Conservation (phyloP, 2,888 invertebrate species). For the Cyclophora punctaria region DNA sequence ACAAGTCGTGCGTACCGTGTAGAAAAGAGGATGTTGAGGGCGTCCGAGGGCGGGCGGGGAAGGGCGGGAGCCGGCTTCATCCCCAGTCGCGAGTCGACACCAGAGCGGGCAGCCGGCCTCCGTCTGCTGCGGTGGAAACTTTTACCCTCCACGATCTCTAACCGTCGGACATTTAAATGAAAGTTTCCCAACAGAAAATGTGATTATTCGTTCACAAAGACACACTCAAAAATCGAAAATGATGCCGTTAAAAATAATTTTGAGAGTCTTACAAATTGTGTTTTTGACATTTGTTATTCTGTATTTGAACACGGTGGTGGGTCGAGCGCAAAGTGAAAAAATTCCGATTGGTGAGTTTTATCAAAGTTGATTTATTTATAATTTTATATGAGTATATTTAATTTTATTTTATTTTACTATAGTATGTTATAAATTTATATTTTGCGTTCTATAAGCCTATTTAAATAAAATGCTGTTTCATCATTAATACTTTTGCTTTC, state of each 20-base stretch:
- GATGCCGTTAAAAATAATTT: conserved; percentile 32
- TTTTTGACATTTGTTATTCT: conserved; percentile 34
- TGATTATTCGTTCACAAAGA: not conserved
- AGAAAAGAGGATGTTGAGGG: conserved; percentile 40
- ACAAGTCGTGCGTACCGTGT: conserved; percentile 59
- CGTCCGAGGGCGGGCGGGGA: conserved; percentile 37
- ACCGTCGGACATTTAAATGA: conserved; percentile 15
- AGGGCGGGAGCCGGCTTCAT: conserved; percentile 37
- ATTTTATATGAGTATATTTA: too few relatives aligned
- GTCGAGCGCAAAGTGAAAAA: conserved; percentile 30
- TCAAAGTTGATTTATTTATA: too few relatives aligned
- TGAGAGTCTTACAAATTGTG: conserved; percentile 35
- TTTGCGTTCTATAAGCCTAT: too few relatives aligned
- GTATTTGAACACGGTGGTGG: conserved; percentile 32
- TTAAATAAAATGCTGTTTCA: too few relatives aligned
- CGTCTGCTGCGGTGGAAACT: conserved; percentile 1
- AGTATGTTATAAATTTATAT: too few relatives aligned
- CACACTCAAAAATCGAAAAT: conserved; percentile 19
- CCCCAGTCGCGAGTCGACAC: conserved; percentile 47
- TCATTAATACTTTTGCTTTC: too few relatives aligned
- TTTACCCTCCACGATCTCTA: conserved; percentile 16
- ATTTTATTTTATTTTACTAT: too few relatives aligned
- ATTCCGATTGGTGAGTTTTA: conserved; percentile 46
- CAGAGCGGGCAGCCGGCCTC: conserved; percentile 6
- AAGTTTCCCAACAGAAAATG: conserved; percentile 16